A percentile compares a stretch with the other conserved stretches of the same genome.
Evolutionary conservation across 2,113 vertebrate genomes (phyloP).

Genomic region (Chunga burmeisteri): DNA sequence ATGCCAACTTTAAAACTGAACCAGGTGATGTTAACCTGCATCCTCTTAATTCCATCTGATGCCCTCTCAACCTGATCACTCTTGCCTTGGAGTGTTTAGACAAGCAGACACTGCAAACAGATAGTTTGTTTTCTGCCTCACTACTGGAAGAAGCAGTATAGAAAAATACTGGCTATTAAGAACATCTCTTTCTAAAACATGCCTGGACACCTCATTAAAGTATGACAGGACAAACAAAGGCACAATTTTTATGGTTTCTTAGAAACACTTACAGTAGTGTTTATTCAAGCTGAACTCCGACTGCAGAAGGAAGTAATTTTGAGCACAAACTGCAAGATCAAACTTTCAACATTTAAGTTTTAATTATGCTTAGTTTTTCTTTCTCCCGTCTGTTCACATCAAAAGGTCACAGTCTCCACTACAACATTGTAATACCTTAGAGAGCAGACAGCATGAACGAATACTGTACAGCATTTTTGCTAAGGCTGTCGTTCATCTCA

Average conservation of each 20-base stretch:
- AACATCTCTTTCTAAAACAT: neutral
- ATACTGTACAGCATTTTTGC: neutral
- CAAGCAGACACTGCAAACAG: neutral
- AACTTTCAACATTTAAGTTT: slow-evolving; percentile 19
- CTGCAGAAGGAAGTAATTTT: neutral
- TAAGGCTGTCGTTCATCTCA: neutral
- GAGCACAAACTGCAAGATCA: neutral
- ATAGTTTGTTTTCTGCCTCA: neutral
- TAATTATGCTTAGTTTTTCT: slow-evolving; percentile 20
- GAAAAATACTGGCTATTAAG: neutral
- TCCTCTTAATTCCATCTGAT: neutral
- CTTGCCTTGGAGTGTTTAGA: neutral
- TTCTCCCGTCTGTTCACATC: neutral
- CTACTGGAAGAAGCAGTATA: neutral
- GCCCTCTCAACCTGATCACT: neutral
- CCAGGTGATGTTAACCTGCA: neutral
- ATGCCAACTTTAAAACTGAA: neutral
- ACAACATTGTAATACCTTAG: neutral
- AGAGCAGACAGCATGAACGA: neutral
- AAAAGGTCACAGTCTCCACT: neutral
- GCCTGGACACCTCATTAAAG: neutral
- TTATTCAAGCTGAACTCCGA: slow-evolving; percentile 35
- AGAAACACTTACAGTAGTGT: neutral
- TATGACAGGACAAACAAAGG: neutral
- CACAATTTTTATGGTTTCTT: neutral